A percentile compares a stretch with the other conserved stretches of the same genome.
Conservation (phyloP, 2,113 vertebrate genomes). For the Arizona elegans region DNA sequence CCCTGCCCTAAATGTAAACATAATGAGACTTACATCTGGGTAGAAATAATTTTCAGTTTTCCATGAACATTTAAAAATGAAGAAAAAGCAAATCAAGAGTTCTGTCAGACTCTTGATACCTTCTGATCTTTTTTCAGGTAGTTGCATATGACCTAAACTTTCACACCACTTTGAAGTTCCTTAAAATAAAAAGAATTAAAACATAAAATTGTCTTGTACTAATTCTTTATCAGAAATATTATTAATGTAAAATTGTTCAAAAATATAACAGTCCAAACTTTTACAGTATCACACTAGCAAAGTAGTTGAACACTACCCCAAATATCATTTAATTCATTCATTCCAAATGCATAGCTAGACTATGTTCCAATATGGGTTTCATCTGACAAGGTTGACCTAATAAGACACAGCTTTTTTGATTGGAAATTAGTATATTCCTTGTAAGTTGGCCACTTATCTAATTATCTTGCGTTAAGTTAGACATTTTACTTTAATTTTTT, state of each 20-base stretch:
- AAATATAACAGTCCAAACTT: conserved; percentile 28
- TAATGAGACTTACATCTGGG: background rate
- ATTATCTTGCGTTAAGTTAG: conserved; percentile 53
- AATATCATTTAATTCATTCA: conserved; percentile 40
- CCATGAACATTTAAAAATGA: background rate
- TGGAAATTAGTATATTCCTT: conserved; percentile 53
- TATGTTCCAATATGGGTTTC: conserved; percentile 27
- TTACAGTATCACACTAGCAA: conserved; percentile 25
- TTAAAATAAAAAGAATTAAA: background rate
- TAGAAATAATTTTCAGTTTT: background rate
- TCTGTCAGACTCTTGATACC: background rate
- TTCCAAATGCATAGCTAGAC: conserved; percentile 54
- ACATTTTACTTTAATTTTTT: conserved; percentile 56
- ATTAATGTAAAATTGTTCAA: conserved; percentile 15
- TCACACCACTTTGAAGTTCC: background rate
- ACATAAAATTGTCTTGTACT: conserved; percentile 7
- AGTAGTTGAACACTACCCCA: conserved; percentile 17
- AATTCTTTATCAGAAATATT: conserved; percentile 4
- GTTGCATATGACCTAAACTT: background rate
- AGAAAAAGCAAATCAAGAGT: background rate
- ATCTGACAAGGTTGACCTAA: conserved; percentile 53
- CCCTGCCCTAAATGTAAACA: background rate
- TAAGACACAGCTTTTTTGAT: conserved; percentile 51
- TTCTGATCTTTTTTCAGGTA: background rate
- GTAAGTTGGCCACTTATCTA: conserved; percentile 57